Evolutionary conservation across 2,888 invertebrate species (phyloP), one percentile per base, ranked within the genome.

Genomic region (Antheraea assamensis): DNA sequence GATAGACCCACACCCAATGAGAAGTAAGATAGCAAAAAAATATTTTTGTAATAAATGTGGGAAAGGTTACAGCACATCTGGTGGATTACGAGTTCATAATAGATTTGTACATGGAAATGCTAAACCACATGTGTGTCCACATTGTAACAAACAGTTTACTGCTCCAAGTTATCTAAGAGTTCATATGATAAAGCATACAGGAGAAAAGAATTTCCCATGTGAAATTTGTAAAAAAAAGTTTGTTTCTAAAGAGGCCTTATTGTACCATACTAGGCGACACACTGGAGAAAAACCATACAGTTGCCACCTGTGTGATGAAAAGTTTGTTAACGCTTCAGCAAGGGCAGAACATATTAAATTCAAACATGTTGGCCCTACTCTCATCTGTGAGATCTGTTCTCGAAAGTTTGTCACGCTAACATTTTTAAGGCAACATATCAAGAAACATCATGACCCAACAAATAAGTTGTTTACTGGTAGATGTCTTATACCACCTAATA

Each of bases 281-380:
- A 94, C 93, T 0, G 94, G 94, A 0, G 94, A 94, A 75, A 92
- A 90, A 73, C 94, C 94, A 1, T 94, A 92, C 52, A 85, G 85
- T 21, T 94, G 94, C 76, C 87, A 90, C 24, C 75, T 85, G 49
- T 94, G 94, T 71, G 82, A 83, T 75, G 92, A 93, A 73, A 88
- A 80, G 75, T 94, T 94, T 83, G 92, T 94, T 0, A 94, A 94
- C 80, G 90, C 94, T 0, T 94, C 94, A 0, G 89, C 92, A 2
- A 87, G 94, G 74, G 92, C 92, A 7, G 94, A 94, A 73, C 94
- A 94, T 76, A 89, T 91, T 0, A 94, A 92, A 74, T 91, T 88
- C 66, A 94, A 91, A 80, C 94, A 94, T 78, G 81, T 90, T 0
- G 92, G 90, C 0, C 94, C 94, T 8, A 92, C 88, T 0, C 78